Evolutionary conservation across 2,797 vertebrate species (phyloP), one percentile per base, ranked within the genome.

Genomic region (Argentina silus): DNA sequence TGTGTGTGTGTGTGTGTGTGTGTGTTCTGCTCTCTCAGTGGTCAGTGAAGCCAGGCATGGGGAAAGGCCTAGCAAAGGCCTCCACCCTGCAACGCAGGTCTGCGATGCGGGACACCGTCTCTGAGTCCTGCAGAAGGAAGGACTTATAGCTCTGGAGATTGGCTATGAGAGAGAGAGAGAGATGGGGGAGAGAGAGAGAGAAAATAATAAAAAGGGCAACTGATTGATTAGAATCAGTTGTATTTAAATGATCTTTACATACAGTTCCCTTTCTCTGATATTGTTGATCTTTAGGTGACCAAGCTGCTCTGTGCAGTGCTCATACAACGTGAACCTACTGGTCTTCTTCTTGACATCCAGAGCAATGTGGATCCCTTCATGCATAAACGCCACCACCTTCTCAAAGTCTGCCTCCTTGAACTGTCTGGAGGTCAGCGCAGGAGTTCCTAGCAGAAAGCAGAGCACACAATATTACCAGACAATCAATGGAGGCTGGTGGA

Each of bases 341-440:
- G 95, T 97, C 78, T 95, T 96, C 77, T 89, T 93, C 86, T 96
- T 96, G 82, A 95, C 93, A 14, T 95, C 93, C 82, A 95, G 81
- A 3, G 92, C 94, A 15, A 96, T 93, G 0, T 66, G 3, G 73
- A 96, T 95, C 12, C 93, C 95, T 84, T 96, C 93, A 1, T 97
- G 95, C 0, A 97, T 94, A 70, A 97, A 96, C 2, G 90, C 92
- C 73, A 97, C 95, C 0, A 96, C 95, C 27, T 90, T 94, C 76
- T 93, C 91, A 85, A 97, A 96, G 80, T 96, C 95, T 9, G 91
- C 87, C 77, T 96, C 96, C 0, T 78, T 89, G 76, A 97, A 94
- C 10, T 91, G 90, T 55, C 94, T 90, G 2, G 95, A 97, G 2
- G 96, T 96, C 81, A 97, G 86, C 0, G 95, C 95, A 0, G 95